Conservation (phyloP, 2,797 vertebrate species). For the Limnodromus scolopaceus region DNA sequence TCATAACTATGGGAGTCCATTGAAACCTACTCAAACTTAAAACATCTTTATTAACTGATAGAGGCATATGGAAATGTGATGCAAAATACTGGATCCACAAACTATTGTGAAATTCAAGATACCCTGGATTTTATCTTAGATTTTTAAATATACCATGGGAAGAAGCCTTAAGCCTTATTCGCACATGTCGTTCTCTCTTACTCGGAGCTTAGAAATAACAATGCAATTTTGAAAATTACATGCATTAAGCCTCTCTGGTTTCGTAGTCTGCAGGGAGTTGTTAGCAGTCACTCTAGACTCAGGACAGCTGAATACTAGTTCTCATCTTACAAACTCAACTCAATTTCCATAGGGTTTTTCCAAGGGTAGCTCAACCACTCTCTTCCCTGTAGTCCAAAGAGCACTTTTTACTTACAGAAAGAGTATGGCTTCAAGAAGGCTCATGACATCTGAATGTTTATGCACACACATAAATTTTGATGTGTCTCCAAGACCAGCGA, state of each 20-base stretch:
- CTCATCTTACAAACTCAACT: background rate
- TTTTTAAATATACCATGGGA: background rate
- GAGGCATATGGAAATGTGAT: background rate
- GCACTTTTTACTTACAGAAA: background rate
- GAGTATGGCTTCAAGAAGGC: background rate
- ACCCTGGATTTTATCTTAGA: background rate
- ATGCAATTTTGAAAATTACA: background rate
- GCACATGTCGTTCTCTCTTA: background rate
- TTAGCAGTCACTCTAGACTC: background rate
- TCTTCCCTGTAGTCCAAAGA: background rate
- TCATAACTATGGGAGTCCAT: fast-evolving
- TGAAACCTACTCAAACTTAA: background rate
- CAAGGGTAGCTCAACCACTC: background rate
- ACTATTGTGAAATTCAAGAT: background rate
- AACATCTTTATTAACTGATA: background rate
- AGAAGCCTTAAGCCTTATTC: background rate
- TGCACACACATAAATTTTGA: background rate
- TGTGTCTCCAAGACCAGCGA: background rate
- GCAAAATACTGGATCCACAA: background rate
- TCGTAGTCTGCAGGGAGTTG: background rate
- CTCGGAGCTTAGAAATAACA: background rate
- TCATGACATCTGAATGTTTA: background rate
- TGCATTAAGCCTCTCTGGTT: background rate
- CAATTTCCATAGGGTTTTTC: background rate
- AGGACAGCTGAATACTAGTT: background rate